phyloP scores from a whole-genome alignment of 2,113 vertebrate genomes.

The Alethe diademata region DNA sequence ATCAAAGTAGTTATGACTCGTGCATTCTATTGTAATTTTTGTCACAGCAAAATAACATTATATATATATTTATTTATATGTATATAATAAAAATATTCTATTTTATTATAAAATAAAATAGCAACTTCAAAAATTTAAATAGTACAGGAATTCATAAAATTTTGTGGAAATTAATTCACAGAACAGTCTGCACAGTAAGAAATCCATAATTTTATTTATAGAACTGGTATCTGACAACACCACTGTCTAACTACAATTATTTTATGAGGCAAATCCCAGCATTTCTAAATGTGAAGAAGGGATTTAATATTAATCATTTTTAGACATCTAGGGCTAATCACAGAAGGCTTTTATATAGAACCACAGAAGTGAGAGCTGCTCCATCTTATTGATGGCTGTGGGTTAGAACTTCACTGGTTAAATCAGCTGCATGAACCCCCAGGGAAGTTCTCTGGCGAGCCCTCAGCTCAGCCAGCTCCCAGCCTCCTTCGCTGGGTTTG shows the following conservation, averaged over 20 bases:
- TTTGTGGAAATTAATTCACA: background rate
- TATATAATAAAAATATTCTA: background rate
- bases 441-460: background rate
- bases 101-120: background rate
- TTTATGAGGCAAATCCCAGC: background rate
- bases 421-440: background rate
- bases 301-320: background rate
- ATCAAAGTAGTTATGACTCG: accelerated
- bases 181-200: background rate
- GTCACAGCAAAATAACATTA: background rate
- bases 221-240: background rate
- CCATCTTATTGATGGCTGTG: background rate
- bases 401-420: background rate
- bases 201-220: background rate
- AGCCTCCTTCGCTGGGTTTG: background rate
- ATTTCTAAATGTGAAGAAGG: background rate
- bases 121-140: background rate
- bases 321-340: background rate
- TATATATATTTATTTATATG: too few relatives aligned
- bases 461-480: background rate
- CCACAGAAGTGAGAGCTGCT: background rate
- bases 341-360: background rate
- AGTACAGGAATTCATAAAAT: background rate
- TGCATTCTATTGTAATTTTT: background rate
- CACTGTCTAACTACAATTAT: background rate